These are phyloP conservation scores for Cassiopea xamachana DNA, from an alignment of 30 jellyfish, hydroid and myxozoan genomes.

Conservation along the genomic window DNA sequence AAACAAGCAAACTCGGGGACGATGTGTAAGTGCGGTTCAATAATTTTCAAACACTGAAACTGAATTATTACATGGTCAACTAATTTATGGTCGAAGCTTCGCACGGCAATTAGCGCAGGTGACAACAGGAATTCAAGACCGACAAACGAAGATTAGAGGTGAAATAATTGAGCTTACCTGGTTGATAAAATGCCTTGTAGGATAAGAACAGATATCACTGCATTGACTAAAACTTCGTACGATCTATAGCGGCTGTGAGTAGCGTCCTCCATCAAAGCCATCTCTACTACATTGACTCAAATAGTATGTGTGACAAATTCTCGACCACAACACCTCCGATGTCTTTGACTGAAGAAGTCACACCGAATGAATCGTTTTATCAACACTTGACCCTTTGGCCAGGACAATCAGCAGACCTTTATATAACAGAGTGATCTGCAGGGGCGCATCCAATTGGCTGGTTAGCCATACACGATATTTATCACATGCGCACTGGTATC, in stretches of 20 bases:
- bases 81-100: too few species aligned
- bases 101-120: too few species aligned
- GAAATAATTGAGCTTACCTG: not conserved
- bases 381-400: conserved; percentile 35
- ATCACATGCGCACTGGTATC: conserved; percentile 19
- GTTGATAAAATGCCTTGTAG: not conserved
- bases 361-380: conserved; percentile 11
- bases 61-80: too few species aligned
- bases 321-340: conserved; percentile 6
- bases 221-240: not conserved
- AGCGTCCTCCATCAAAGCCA: not conserved
- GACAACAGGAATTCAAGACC: not conserved
- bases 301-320: not conserved
- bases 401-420: conserved; percentile 6
- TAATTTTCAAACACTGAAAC: too few species aligned
- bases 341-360: not conserved
- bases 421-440: conserved; percentile 4
- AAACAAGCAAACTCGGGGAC: too few species aligned
- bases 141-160: not conserved
- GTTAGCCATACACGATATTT: conserved; percentile 8
- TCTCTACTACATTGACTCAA: not conserved
- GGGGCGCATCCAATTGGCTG: conserved; percentile 31
- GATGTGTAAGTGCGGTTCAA: too few species aligned
- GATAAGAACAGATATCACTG: not conserved
- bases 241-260: not conserved